A percentile compares a stretch with the other conserved stretches of the same genome.
Conservation (phyloP, 2,797 vertebrate genomes). For the Enoplosus armatus region DNA sequence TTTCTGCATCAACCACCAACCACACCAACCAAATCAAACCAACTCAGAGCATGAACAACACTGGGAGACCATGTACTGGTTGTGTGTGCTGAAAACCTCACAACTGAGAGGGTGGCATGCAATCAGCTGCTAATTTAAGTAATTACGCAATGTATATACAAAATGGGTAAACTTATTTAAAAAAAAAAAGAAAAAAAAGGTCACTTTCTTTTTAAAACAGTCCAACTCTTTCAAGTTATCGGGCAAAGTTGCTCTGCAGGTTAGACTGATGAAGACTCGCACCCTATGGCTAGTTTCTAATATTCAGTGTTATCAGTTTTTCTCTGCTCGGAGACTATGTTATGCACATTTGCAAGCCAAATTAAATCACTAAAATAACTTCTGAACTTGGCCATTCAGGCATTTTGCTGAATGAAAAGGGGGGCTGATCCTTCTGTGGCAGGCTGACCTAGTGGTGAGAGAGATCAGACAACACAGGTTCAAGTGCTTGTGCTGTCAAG, state of each 20-base stretch:
- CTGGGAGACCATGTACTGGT: neutral
- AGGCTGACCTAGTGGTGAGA: slow-evolving; percentile 8
- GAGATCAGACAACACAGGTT: neutral
- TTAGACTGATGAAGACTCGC: slow-evolving; percentile 37
- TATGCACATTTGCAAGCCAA: neutral
- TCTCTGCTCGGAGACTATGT: neutral
- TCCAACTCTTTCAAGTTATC: neutral
- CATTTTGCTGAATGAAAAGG: neutral
- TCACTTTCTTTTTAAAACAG: neutral
- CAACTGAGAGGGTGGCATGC: neutral
- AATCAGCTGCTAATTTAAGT: neutral
- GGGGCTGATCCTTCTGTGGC: neutral
- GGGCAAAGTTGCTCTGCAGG: slow-evolving; percentile 55
- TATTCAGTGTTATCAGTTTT: neutral
- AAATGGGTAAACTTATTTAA: neutral
- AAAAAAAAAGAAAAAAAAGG: too few species aligned
- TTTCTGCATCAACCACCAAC: neutral
- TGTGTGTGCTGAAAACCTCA: neutral
- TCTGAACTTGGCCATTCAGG: neutral
- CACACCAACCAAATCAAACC: neutral
- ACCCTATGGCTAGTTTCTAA: slow-evolving; percentile 39
- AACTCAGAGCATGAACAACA: neutral
- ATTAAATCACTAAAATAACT: neutral
- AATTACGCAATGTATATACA: neutral
- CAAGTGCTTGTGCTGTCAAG: slow-evolving; percentile 17